phyloP scores from a whole-genome alignment of 2,797 vertebrate species.

The Triplophysa bombifrons region DNA sequence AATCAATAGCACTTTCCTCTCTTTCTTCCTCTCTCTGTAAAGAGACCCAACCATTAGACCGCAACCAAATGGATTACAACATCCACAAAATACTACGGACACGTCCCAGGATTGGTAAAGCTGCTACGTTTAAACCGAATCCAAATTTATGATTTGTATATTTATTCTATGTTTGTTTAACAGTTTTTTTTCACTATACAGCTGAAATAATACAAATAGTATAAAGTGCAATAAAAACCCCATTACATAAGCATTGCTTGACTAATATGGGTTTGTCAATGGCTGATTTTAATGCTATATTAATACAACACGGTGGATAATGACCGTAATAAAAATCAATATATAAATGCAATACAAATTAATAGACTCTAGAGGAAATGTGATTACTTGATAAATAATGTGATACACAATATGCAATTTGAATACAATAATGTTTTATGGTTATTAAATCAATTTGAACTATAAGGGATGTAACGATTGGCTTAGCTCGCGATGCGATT shows the following conservation, averaged over 20 bases:
- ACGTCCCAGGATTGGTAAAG: constrained; percentile 20
- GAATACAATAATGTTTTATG: too few relatives aligned
- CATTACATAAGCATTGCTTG: background rate
- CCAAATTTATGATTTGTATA: background rate
- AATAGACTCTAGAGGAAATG: background rate
- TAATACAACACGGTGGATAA: background rate
- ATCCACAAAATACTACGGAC: constrained; percentile 33
- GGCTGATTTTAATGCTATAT: background rate
- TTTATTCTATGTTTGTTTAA: too few relatives aligned
- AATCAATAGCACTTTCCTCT: constrained; percentile 61
- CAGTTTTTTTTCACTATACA: too few relatives aligned
- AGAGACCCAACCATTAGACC: constrained; percentile 56
- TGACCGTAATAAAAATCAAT: background rate
- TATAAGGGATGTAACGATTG: too few relatives aligned
- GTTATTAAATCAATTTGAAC: too few relatives aligned
- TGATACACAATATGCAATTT: too few relatives aligned
- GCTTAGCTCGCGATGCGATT: too few relatives aligned
- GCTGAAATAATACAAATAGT: too few relatives aligned
- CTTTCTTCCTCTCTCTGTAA: constrained; percentile 47
- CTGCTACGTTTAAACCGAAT: background rate
- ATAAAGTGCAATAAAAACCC: too few relatives aligned
- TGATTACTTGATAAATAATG: background rate
- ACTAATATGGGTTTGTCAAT: background rate
- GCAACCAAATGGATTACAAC: constrained; percentile 35
- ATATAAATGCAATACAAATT: background rate